Evolutionary conservation across 2,888 invertebrate species (phyloP).

Genomic region (Plebejus melissa): DNA sequence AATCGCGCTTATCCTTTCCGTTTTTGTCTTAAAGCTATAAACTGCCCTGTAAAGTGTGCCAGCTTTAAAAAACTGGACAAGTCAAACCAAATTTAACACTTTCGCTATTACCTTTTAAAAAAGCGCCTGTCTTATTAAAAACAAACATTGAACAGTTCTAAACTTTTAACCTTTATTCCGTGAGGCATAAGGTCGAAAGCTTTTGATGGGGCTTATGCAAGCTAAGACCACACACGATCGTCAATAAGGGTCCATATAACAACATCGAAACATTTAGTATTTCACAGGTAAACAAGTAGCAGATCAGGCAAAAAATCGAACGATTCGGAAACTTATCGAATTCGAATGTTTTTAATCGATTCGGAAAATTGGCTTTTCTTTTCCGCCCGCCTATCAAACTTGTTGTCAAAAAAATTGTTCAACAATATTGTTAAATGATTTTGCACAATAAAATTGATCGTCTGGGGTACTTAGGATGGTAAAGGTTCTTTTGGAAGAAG

Average conservation of each 20-base stretch:
- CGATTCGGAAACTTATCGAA: background rate
- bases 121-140: constrained; percentile 62
- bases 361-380: background rate
- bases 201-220: constrained; percentile 37
- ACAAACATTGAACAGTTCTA: constrained; percentile 36
- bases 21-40: background rate
- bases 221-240: constrained; percentile 73
- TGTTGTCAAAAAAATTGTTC: too few species aligned
- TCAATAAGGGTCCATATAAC: constrained; percentile 71
- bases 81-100: constrained; percentile 68
- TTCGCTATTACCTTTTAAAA: constrained; percentile 66
- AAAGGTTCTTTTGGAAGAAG: too few species aligned
- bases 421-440: too few species aligned
- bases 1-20: too few species aligned
- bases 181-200: constrained; percentile 45
- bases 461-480: too few species aligned
- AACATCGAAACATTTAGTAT: constrained; percentile 74
- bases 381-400: too few species aligned
- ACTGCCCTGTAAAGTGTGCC: background rate
- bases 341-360: background rate
- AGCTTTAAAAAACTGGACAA: constrained; percentile 46
- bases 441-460: too few species aligned
- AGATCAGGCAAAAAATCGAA: background rate
- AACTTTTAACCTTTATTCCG: constrained; percentile 33
- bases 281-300: constrained; percentile 74